A percentile compares a stretch with the other conserved stretches of the same genome.
phyloP scores from a whole-genome alignment of 2,113 vertebrate genomes.

The Dasyurus viverrinus region DNA sequence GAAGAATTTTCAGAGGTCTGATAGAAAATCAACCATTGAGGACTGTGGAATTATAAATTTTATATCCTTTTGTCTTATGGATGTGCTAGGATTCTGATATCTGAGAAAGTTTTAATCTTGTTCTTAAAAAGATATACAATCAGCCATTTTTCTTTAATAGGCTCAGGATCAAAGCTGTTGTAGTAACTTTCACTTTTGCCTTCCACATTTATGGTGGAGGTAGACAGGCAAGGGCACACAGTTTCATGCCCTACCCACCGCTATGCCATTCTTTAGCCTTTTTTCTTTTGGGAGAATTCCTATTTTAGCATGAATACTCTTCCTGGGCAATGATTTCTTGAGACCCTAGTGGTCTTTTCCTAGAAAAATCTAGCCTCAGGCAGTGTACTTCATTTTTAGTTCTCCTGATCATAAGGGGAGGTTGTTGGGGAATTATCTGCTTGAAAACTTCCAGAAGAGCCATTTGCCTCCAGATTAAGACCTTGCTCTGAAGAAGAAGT shows the following conservation, averaged over 20 bases:
- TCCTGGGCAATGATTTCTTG: not conserved
- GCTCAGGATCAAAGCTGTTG: not conserved
- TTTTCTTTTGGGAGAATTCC: not conserved
- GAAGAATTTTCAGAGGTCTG: not conserved
- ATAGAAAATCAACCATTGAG: not conserved
- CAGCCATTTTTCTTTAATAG: not conserved
- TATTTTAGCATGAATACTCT: not conserved
- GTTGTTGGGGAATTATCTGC: not conserved
- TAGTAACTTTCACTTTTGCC: not conserved
- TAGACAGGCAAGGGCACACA: not conserved
- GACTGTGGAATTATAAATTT: not conserved
- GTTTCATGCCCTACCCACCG: not conserved
- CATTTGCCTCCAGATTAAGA: not conserved
- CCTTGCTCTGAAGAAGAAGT: not conserved
- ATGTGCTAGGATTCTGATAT: not conserved
- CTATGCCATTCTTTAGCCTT: not conserved
- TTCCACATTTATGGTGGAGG: not conserved
- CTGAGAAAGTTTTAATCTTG: not conserved
- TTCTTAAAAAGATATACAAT: not conserved
- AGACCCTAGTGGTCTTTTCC: not conserved
- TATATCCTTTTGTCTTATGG: not conserved
- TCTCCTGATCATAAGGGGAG: not conserved
- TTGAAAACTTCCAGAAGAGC: not conserved
- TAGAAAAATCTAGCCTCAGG: not conserved
- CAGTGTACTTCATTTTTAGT: not conserved